Conservation (phyloP, 2,888 invertebrate genomes). For the Tortrix viridana region DNA sequence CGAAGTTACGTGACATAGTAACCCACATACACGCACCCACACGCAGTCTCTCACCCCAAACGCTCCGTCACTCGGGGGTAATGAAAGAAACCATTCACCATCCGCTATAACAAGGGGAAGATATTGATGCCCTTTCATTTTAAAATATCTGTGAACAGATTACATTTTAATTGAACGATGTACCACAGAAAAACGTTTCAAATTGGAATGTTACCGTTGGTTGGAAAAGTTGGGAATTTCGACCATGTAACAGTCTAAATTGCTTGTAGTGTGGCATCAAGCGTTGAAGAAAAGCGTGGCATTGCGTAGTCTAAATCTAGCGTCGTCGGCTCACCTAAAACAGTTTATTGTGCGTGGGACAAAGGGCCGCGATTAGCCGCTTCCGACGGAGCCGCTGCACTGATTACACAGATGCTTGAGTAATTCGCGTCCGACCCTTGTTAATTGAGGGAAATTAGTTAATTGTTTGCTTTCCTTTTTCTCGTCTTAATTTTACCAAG, state of each 20-base stretch:
- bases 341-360: constrained; percentile 50
- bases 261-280: constrained; percentile 8
- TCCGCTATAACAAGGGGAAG: constrained; percentile 25
- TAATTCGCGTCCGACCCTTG: constrained; percentile 72
- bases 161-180: constrained; percentile 11
- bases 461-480: constrained; percentile 77
- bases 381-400: constrained; percentile 47
- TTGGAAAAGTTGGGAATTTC: neutral
- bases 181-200: neutral
- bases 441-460: constrained; percentile 77
- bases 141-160: constrained; percentile 8
- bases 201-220: too few species aligned
- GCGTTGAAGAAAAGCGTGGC: constrained; percentile 14
- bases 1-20: constrained; percentile 25
- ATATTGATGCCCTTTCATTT: constrained; percentile 26
- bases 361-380: constrained; percentile 49
- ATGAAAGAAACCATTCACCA: constrained; percentile 37
- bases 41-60: constrained; percentile 27
- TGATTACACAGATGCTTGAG: constrained; percentile 73
- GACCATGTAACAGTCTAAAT: neutral
- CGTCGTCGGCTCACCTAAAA: constrained; percentile 47
- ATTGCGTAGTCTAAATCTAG: constrained; percentile 14
- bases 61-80: constrained; percentile 30
- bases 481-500: constrained; percentile 21
- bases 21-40: constrained; percentile 33